phyloP scores from a whole-genome alignment of 2,797 vertebrate species.

The Myotis myotis region DNA sequence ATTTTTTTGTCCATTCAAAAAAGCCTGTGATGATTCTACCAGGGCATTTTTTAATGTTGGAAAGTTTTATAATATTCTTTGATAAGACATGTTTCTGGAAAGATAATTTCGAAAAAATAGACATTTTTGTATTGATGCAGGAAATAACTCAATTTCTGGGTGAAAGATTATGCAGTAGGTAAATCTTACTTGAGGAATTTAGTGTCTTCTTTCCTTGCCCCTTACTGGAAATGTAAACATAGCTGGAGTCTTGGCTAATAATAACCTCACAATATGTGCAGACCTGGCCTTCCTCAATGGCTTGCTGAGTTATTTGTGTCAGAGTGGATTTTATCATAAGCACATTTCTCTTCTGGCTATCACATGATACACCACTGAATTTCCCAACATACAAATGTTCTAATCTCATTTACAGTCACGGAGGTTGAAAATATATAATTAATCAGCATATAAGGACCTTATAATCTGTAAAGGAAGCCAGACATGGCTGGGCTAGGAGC shows the following conservation, averaged over 20 bases:
- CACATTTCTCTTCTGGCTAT: conserved; percentile 69
- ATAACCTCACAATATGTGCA: conserved; percentile 76
- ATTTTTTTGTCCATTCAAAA: background rate
- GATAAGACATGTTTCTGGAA: conserved; percentile 46
- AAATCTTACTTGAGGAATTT: conserved; percentile 77
- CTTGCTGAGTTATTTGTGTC: conserved; percentile 80
- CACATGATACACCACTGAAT: conserved; percentile 66
- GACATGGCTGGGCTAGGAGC: conserved; percentile 71
- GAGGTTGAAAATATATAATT: conserved; percentile 79
- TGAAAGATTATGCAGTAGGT: conserved; percentile 66
- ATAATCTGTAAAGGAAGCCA: conserved; percentile 74
- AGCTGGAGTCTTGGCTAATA: conserved; percentile 78
- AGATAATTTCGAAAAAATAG: conserved; percentile 32
- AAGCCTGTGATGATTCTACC: background rate
- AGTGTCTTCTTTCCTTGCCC: conserved; percentile 65
- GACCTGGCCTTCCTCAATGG: conserved; percentile 75
- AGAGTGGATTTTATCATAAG: conserved; percentile 80
- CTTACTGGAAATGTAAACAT: conserved; percentile 76
- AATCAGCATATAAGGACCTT: conserved; percentile 71
- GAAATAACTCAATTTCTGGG: conserved; percentile 60
- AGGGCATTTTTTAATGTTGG: background rate
- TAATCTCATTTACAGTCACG: conserved; percentile 78
- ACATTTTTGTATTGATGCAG: conserved; percentile 30
- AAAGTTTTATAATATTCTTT: conserved; percentile 39
- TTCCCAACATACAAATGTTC: conserved; percentile 74